phyloP scores from a whole-genome alignment of 2,797 vertebrate genomes.

The Sternarchorhynchus goeldii region DNA sequence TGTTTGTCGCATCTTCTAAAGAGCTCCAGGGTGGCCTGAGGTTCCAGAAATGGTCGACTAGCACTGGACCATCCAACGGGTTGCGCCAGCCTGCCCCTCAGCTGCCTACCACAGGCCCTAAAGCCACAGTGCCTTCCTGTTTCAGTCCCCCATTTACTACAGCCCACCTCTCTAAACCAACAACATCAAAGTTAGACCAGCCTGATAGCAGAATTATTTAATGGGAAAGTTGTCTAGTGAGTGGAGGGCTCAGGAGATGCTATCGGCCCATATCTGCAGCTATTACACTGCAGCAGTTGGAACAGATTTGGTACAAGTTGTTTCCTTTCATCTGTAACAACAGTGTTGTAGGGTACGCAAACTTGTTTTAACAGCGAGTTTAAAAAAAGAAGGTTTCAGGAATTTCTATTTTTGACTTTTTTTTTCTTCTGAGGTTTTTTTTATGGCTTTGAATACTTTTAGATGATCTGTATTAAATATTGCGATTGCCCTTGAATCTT shows the following conservation, averaged over 20 bases:
- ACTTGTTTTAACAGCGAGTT: conserved; percentile 56
- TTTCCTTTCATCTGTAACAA: conserved; percentile 64
- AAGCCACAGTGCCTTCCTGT: conserved; percentile 49
- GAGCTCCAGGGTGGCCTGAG: background rate
- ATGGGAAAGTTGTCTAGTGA: conserved; percentile 61
- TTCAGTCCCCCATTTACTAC: conserved; percentile 49
- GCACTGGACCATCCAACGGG: conserved; percentile 26
- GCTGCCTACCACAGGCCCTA: conserved; percentile 11
- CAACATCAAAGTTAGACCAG: conserved; percentile 61
- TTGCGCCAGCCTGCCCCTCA: conserved; percentile 13
- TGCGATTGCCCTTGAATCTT: conserved; percentile 30
- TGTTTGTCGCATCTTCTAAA: background rate
- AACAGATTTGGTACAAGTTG: conserved; percentile 56
- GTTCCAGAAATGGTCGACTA: conserved; percentile 36
- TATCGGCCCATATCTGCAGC: conserved; percentile 58
- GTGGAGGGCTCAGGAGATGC: conserved; percentile 53
- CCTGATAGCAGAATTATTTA: conserved; percentile 65
- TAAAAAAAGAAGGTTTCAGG: conserved; percentile 27
- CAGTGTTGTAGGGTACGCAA: conserved; percentile 55
- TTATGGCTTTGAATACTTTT: conserved; percentile 17
- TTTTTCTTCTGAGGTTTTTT: conserved; percentile 30
- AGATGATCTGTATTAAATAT: background rate
- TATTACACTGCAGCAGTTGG: conserved; percentile 64
- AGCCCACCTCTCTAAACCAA: conserved; percentile 57
- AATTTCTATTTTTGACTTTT: conserved; percentile 42